phyloP scores from a whole-genome alignment of 2,113 vertebrate genomes.

The Panthera uncia region DNA sequence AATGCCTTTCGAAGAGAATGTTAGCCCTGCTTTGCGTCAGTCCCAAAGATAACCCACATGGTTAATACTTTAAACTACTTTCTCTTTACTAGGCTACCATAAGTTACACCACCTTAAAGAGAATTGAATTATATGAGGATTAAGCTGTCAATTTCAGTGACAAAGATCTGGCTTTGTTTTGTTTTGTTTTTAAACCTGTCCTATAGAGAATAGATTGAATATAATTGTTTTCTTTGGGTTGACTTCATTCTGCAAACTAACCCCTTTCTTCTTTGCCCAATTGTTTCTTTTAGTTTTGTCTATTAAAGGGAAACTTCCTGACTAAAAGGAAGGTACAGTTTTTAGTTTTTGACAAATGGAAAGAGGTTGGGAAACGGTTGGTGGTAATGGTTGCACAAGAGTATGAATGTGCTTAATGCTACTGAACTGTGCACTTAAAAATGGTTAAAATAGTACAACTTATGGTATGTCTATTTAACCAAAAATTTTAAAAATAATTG shows the following conservation, averaged over 20 bases:
- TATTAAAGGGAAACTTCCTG: neutral
- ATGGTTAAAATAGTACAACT: neutral
- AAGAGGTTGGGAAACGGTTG: neutral
- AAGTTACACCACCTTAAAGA: neutral
- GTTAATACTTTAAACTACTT: constrained; percentile 8
- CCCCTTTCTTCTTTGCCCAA: neutral
- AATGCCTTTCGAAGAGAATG: neutral
- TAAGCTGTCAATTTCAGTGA: neutral
- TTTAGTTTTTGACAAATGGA: constrained; percentile 2
- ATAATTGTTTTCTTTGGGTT: neutral
- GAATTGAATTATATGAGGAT: neutral
- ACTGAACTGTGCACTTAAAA: neutral
- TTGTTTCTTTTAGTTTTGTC: constrained; percentile 28
- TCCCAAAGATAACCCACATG: neutral
- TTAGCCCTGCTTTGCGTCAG: constrained; percentile 3
- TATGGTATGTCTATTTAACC: neutral
- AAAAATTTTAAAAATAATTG: neutral
- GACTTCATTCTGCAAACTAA: neutral
- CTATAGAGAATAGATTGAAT: neutral
- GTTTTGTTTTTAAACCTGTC: neutral
- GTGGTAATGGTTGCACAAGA: fast-evolving
- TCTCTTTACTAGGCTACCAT: neutral
- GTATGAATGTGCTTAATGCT: neutral
- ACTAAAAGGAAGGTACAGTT: neutral
- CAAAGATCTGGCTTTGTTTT: neutral